Base-by-base conservation (phyloP, 2,797 vertebrate genomes). In the Dryobates pubescens region DNA sequence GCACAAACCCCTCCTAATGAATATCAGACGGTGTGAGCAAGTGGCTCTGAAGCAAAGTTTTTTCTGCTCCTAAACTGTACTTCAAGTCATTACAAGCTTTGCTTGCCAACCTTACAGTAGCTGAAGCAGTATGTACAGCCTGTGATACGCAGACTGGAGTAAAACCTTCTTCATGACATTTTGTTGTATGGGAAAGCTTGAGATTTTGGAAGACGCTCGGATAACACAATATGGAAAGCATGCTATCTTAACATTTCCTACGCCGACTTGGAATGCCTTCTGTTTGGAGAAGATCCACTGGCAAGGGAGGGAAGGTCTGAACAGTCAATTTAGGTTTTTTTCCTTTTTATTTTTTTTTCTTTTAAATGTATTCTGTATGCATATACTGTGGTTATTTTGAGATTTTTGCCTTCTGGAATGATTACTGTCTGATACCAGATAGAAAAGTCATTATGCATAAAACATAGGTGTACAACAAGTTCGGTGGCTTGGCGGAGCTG, bases 391-490 rank as follows among this genome's bases (percentile, higher is more conserved):
- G 97, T 98, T 98, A 98, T 98, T 98, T 98, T 98, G 97, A 98
- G 98, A 97, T 96, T 95, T 96, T 96, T 98, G 97, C 97, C 98
- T 98, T 98, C 97, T 98, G 98, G 97, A 97, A 98, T 97, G 97
- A 97, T 98, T 98, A 97, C 97, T 97, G 95, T 96, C 96, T 97
- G 97, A 97, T 97, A 97, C 95, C 95, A 97, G 97, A 97, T 91
- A 98, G 97, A 97, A 97, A 97, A 97, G 96, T 96, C 97, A 97
- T 97, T 97, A 97, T 97, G 97, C 96, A 96, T 97, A 96, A 94
- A 97, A 96, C 96, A 97, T 97, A 97, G 97, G 96, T 96, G 96
- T 97, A 95, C 96, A 94, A 93, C 70, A 58, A 96, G 95, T 97
- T 97, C 96, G 95, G 3, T 92, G 95, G 91, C 93, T 82, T 88